phyloP scores from a whole-genome alignment of 1,140 invertebrate genomes.

The Lepidostoma basale region DNA sequence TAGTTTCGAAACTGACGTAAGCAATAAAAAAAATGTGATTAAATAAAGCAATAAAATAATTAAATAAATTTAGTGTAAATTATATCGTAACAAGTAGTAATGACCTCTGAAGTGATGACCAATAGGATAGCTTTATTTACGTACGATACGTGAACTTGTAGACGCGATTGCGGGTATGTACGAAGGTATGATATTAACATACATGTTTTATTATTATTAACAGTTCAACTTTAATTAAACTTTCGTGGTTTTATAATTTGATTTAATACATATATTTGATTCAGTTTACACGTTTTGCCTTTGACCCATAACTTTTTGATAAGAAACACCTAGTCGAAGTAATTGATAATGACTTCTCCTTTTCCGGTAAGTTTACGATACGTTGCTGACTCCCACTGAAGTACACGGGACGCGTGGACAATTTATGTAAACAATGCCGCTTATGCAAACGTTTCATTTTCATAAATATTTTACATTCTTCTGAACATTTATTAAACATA shows the following conservation, averaged over 20 bases:
- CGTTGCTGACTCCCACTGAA: background rate
- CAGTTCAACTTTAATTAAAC: too few relatives aligned
- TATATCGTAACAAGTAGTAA: constrained; percentile 24
- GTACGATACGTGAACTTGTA: constrained; percentile 21
- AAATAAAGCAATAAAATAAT: background rate
- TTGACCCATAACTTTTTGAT: background rate
- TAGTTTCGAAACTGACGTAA: background rate
- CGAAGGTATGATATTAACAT: constrained; percentile 13
- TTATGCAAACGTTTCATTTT: background rate
- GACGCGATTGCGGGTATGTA: constrained; percentile 15
- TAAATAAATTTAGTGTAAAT: background rate
- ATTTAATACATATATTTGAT: too few relatives aligned
- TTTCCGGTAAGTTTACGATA: background rate
- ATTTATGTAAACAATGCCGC: background rate
- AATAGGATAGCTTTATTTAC: constrained; percentile 24
- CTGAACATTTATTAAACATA: too few relatives aligned
- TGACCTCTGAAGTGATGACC: constrained; percentile 33
- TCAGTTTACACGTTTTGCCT: background rate
- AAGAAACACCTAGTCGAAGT: background rate
- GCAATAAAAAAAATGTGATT: background rate
- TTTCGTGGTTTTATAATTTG: too few relatives aligned
- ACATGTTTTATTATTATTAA: background rate
- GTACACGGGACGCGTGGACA: background rate
- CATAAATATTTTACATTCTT: too few relatives aligned
- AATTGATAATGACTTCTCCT: constrained; percentile 4